Evolutionary conservation across 2,888 invertebrate species (phyloP).

Genomic region (Zele albiditarsus): DNA sequence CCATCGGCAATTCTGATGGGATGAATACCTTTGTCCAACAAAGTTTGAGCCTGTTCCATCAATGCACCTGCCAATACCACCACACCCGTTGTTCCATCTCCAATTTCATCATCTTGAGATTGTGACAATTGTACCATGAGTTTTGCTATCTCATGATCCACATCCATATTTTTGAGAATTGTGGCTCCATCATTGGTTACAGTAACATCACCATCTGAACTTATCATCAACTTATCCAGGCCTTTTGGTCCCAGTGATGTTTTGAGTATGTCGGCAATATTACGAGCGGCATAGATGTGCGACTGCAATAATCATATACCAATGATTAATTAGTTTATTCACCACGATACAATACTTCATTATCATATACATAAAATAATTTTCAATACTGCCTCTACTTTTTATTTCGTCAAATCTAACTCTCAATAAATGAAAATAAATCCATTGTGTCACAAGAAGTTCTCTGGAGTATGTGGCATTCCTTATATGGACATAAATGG

Average conservation of each 20-base stretch:
- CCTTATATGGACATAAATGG: background rate
- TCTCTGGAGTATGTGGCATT: background rate
- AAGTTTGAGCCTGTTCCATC: conserved; percentile 92
- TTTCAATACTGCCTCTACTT: too few species aligned
- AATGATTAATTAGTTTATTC: conserved; percentile 48
- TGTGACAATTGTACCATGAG: conserved; percentile 98
- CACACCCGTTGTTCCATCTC: conserved; percentile 99
- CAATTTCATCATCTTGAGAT: conserved; percentile 99
- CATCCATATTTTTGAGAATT: conserved; percentile 98
- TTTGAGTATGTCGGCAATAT: conserved; percentile 90
- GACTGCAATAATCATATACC: conserved; percentile 79
- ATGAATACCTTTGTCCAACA: conserved; percentile 97
- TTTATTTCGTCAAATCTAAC: too few species aligned
- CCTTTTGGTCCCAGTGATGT: conserved; percentile 98
- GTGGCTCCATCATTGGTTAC: conserved; percentile 99
- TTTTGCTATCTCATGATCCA: conserved; percentile 98
- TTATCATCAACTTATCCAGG: conserved; percentile 98
- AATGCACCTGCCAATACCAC: conserved; percentile 93
- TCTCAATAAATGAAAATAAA: too few species aligned
- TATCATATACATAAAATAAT: too few species aligned
- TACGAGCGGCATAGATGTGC: conserved; percentile 97
- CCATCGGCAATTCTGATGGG: conserved; percentile 99
- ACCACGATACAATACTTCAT: conserved; percentile 20
- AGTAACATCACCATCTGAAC: conserved; percentile 96
- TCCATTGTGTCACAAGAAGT: too few species aligned